Conservation (phyloP, 92 coral and sea anemone genomes). For the Porites lobata region DNA sequence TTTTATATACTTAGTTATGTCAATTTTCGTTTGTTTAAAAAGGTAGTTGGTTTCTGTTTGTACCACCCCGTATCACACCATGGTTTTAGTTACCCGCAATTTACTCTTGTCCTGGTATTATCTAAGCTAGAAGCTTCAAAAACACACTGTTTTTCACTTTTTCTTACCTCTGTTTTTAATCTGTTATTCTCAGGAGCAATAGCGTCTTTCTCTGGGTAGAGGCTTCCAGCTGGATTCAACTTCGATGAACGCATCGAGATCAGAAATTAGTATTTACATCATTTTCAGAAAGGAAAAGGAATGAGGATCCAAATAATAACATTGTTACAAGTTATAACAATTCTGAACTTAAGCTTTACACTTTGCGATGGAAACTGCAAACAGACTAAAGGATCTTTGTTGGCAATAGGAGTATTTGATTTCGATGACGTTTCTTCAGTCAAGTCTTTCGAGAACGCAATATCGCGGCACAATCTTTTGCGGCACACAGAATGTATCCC, state of each 20-base stretch:
- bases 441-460: conserved; percentile 17
- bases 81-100: conserved; percentile 4
- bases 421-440: conserved; percentile 6
- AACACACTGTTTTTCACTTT: not conserved
- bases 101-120: conserved; percentile 9
- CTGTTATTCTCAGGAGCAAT: not conserved
- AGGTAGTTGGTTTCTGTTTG: not conserved
- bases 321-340: not conserved
- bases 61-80: not conserved
- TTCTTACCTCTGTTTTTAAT: not conserved
- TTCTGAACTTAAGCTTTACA: not conserved
- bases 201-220: not conserved
- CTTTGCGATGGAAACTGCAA: conserved; percentile 25
- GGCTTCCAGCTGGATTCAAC: not conserved
- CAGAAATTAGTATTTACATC: not conserved
- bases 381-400: conserved; percentile 7
- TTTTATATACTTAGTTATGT: not conserved
- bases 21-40: not conserved
- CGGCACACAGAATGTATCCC: conserved; percentile 2
- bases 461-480: conserved; percentile 17
- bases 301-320: conserved; percentile 18
- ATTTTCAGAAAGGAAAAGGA: conserved; percentile 10
- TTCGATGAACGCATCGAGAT: not conserved
- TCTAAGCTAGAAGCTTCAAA: conserved; percentile 5
- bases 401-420: conserved; percentile 18